phyloP scores from a whole-genome alignment of 2,113 vertebrate genomes.

The Syrmaticus mikado region DNA sequence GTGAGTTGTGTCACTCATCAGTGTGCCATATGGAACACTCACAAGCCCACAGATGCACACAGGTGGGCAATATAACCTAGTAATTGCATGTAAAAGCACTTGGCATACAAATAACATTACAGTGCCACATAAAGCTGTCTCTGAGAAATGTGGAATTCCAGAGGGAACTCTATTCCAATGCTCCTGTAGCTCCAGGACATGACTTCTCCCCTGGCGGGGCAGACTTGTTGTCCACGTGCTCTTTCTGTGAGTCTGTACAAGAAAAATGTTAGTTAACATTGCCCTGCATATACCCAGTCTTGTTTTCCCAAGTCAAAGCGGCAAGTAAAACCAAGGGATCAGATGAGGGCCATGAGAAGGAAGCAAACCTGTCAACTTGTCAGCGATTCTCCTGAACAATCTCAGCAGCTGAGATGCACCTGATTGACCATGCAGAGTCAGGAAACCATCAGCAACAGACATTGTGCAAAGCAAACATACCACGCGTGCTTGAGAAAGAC shows the following conservation, averaged over 20 bases:
- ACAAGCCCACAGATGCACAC: not conserved
- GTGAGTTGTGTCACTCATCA: not conserved
- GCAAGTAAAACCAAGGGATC: not conserved
- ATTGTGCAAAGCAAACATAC: not conserved
- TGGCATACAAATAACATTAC: not conserved
- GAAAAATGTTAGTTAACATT: not conserved
- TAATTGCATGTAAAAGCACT: not conserved
- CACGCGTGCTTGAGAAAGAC: rapidly evolving
- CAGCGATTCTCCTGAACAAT: not conserved
- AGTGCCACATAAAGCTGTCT: not conserved
- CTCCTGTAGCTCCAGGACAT: not conserved
- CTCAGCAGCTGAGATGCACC: not conserved
- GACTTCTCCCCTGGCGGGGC: rapidly evolving
- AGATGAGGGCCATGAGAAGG: not conserved
- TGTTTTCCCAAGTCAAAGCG: not conserved
- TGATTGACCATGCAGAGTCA: not conserved
- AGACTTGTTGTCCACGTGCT: rapidly evolving
- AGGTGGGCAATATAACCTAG: not conserved
- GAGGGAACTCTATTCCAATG: not conserved
- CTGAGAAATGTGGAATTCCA: not conserved
- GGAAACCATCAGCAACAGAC: not conserved
- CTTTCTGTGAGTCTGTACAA: not conserved
- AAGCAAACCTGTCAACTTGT: slow-evolving; percentile 21
- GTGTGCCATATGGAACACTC: rapidly evolving
- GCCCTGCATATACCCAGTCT: not conserved